Evolutionary conservation across 2,888 invertebrate genomes (phyloP), one percentile per base, ranked within the genome.

Genomic region (Drosophila austrosaltans): DNA sequence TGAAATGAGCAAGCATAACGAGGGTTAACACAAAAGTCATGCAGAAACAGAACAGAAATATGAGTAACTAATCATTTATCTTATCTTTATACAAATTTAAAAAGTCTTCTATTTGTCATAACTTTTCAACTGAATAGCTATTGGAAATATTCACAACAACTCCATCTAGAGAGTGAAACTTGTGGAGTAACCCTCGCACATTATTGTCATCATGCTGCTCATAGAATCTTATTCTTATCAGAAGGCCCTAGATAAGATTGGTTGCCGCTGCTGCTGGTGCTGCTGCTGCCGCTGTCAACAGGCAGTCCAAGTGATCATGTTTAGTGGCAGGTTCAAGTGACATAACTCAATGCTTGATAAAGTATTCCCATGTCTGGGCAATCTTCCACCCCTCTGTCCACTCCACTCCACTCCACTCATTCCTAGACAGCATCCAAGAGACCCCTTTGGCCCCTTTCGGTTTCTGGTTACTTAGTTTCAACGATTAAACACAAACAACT

Each of bases 331-430:
- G 72, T 66, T 75, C 72, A 72, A 58, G 42, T 58, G 53, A 25
- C 58, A 76, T 77, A 77, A 77, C 77, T 75, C 77, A 77, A 67
- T 42, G 63, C 59, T 57, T 74, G 68, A 63, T 77, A 48, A 48
- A 48, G 48, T 48, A 48, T 8, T 48, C 44, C 22, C 44, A 48
- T 48, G 3, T 22, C 30, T 30, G 30, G 30, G 30, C 30, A 30
- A 30, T 30, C 22, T 22, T 22, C 28, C 16, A 16, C 48, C 48
- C 48, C 6, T 30, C 1, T 16, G 3, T 3, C 40, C 40, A 42
- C 16, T 16, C n/a, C 42, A 0, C 20, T 3, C 48, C 40, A 42
- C 16, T 16, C n/a, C 42, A 0, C 20, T 3, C 48, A 8, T 22
- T 22, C 25, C 48, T 48, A 48, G 48, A 25, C 48, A 48, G 48